Conservation (phyloP, 2,888 invertebrate genomes). For the Graphium colonna region DNA sequence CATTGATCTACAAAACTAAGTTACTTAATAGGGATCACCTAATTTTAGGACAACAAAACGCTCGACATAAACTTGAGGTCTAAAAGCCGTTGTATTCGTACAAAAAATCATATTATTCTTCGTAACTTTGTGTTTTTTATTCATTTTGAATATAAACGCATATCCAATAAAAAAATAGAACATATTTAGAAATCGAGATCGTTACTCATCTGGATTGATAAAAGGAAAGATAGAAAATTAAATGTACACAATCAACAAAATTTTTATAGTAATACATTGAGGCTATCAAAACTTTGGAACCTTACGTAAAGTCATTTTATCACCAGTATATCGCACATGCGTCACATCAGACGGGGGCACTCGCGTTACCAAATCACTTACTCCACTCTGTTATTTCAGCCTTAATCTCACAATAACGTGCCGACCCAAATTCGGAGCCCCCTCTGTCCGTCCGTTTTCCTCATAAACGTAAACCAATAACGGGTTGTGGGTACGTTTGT, state of each 20-base stretch:
- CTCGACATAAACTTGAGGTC: neutral
- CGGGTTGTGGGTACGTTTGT: too few relatives aligned
- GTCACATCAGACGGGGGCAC: neutral
- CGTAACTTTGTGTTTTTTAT: neutral
- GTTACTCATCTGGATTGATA: neutral
- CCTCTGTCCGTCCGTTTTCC: too few relatives aligned
- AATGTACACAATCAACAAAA: neutral
- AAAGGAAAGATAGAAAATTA: neutral
- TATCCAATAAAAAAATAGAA: too few relatives aligned
- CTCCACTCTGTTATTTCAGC: constrained; percentile 51
- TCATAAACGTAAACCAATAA: too few relatives aligned
- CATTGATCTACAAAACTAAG: constrained; percentile 40
- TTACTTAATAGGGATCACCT: constrained; percentile 22
- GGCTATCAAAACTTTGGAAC: neutral
- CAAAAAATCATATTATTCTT: neutral
- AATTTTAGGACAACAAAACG: constrained; percentile 11
- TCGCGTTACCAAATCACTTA: constrained; percentile 24
- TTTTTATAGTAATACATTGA: neutral
- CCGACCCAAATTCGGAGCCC: too few relatives aligned
- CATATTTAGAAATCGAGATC: neutral
- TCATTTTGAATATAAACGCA: too few relatives aligned
- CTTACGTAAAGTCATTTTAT: neutral
- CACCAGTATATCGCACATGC: neutral
- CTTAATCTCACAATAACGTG: constrained; percentile 42
- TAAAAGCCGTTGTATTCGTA: too few relatives aligned